Evolutionary conservation across 2,113 vertebrate species (phyloP), one percentile per base, ranked within the genome.

Genomic region (Cyprinodon variegatus): DNA sequence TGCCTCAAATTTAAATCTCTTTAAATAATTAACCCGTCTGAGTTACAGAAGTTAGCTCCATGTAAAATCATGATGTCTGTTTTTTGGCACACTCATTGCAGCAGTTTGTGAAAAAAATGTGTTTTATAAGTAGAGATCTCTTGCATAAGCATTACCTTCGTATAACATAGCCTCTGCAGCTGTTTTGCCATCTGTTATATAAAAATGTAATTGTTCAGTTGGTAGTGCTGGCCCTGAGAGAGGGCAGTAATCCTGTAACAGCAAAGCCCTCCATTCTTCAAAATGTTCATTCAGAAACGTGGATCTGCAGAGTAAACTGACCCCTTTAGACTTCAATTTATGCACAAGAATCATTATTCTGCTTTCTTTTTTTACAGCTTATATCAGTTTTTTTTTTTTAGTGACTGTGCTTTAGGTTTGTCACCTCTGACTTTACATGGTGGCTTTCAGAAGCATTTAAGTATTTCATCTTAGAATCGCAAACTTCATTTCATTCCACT

Each of bases 101-200:
- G 46, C 11, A 48, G 57, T 61, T 64, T 72, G 63, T 65, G 45
- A 76, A 38, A 82, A 71, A 72, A 65, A 59, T 73, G 67, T 68
- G 45, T 63, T 75, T 81, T 62, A 39, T 29, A 36, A 74, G 68
- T 38, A 20, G 41, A 62, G 79, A 38, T 76, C 76, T 83, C 75
- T 82, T 66, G 46, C 65, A 85, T 79, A 72, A 82, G 63, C 64
- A n/a, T 83, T 85, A 89, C 83, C 82, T 89, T 87, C 53, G 72
- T 43, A 38, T 59, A 74, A 85, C 79, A 81, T 57, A 13, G 70
- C 37, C 70, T 81, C 69, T 71, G 83, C 86, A 88, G 75, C 83
- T 83, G 85, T 73, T 65, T 29, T 41, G 39, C 73, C 90, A 86
- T 91, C 86, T 91, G 83, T 73, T 84, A 12, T 40, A 70, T 37